phyloP scores from a whole-genome alignment of 2,113 vertebrate species.

The Anhinga rufa region DNA sequence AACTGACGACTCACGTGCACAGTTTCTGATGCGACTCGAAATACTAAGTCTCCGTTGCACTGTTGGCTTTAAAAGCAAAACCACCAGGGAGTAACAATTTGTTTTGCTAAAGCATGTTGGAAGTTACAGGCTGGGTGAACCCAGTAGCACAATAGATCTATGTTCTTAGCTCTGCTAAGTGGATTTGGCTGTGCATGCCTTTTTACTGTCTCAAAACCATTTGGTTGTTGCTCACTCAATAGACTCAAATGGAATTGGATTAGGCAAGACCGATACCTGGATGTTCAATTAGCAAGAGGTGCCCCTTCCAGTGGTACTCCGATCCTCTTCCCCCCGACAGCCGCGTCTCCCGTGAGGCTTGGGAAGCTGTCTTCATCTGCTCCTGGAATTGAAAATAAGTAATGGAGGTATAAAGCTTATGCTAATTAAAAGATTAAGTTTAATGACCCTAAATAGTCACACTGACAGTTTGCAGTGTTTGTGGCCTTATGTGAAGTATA shows the following conservation, averaged over 20 bases:
- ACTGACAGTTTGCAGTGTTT: slow-evolving; percentile 37
- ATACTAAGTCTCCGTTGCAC: not conserved
- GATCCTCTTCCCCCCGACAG: not conserved
- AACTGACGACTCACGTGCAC: not conserved
- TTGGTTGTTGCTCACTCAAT: not conserved
- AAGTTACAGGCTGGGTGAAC: not conserved
- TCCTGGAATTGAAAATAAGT: not conserved
- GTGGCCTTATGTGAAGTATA: slow-evolving; percentile 50
- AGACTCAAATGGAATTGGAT: not conserved
- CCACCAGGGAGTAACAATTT: not conserved
- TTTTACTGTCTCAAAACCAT: not conserved
- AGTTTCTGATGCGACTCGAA: not conserved
- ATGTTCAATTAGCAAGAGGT: not conserved
- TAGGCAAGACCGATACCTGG: not conserved
- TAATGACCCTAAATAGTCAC: slow-evolving; percentile 16
- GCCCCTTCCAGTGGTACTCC: not conserved
- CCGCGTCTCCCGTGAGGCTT: not conserved
- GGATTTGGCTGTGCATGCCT: not conserved
- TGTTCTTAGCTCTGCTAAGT: not conserved
- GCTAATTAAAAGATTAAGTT: slow-evolving; percentile 42
- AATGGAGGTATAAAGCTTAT: not conserved
- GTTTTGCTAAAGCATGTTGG: not conserved
- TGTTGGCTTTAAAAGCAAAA: not conserved
- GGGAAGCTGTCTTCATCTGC: not conserved
- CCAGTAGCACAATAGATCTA: not conserved